Percentiles rank a stretch among this genome's conserved stretches.
Evolutionary conservation across 2,888 invertebrate genomes (phyloP).

Genomic region (Acanthopleura granulata): DNA sequence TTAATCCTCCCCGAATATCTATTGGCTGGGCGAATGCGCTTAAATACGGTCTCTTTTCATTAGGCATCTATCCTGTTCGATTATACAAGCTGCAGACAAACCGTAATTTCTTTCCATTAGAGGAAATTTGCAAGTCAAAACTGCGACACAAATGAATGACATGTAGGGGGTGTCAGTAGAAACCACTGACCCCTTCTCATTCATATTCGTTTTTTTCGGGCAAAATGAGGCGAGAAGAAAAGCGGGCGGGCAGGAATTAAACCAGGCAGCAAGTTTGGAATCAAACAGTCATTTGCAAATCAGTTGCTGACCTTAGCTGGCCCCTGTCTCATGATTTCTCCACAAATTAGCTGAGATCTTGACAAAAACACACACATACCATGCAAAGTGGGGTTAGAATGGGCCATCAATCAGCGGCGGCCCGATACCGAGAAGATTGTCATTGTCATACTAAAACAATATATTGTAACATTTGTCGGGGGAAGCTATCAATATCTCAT

Average conservation of each 20-base stretch:
- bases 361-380: not conserved
- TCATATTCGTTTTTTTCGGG: not conserved
- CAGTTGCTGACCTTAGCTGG: not conserved
- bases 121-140: not conserved
- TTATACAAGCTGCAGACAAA: not conserved
- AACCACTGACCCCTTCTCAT: not conserved
- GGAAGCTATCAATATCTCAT: constrained; percentile 1
- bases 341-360: not conserved
- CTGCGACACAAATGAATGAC: not conserved
- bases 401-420: not conserved
- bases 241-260: not conserved
- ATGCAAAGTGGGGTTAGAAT: not conserved
- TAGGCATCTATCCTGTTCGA: not conserved
- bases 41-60: no score
- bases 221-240: constrained; percentile 1
- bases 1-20: no score
- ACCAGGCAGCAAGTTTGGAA: not conserved
- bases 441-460: constrained; percentile 10
- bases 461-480: constrained; percentile 10
- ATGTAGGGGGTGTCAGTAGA: not conserved
- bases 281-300: constrained; percentile 7
- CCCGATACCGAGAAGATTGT: not conserved
- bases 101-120: not conserved
- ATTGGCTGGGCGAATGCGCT: no score
- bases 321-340: constrained; percentile 5